Evolutionary conservation across 2,888 invertebrate species (phyloP).

Genomic region (Acrobeloides nanus): DNA sequence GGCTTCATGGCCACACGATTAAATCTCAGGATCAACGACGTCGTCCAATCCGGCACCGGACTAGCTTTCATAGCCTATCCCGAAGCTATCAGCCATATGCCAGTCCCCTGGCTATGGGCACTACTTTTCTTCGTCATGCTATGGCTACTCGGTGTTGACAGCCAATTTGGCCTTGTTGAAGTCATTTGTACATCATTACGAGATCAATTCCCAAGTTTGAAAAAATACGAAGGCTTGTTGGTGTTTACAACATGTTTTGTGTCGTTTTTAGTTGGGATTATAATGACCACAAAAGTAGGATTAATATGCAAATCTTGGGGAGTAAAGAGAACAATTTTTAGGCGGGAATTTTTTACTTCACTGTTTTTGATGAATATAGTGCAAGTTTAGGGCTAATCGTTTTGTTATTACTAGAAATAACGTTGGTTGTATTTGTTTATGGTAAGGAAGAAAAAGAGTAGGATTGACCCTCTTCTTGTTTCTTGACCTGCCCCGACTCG

Average conservation of each 20-base stretch:
- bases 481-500: no score
- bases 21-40: constrained; percentile 51
- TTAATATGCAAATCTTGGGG: constrained; percentile 1
- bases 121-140: constrained; percentile 55
- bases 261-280: constrained; percentile 27
- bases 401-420: constrained; percentile 15
- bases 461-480: background rate
- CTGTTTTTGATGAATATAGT: constrained; percentile 24
- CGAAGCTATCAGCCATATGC: constrained; percentile 53
- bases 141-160: constrained; percentile 53
- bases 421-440: constrained; percentile 29
- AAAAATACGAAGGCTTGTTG: constrained; percentile 26
- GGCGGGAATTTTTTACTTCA: constrained; percentile 26
- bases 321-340: constrained; percentile 8
- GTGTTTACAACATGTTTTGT: constrained; percentile 23
- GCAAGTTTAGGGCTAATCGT: constrained; percentile 14
- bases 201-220: constrained; percentile 28
- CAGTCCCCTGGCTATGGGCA: constrained; percentile 54
- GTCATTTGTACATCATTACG: constrained; percentile 33
- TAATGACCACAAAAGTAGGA: constrained; percentile 31
- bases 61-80: constrained; percentile 55
- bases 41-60: constrained; percentile 45
- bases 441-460: constrained; percentile 10
- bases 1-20: constrained; percentile 54
- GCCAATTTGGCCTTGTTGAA: constrained; percentile 34